Evolutionary conservation across 2,113 vertebrate species (phyloP).

Genomic region (Sebastes fasciatus): DNA sequence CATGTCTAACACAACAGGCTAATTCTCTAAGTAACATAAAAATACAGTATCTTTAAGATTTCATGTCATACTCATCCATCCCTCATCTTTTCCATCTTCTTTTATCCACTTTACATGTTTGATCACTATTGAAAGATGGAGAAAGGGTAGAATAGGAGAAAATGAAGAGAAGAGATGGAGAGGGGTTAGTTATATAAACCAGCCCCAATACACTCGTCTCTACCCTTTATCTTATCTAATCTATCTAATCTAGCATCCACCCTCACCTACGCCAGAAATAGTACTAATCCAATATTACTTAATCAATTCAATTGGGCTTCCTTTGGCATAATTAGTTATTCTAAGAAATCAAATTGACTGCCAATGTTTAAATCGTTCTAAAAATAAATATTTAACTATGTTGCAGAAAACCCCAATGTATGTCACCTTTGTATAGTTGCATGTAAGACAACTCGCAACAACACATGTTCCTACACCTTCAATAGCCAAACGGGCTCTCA

Average conservation of each 20-base stretch:
- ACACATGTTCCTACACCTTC: slow-evolving; percentile 24
- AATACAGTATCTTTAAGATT: slow-evolving; percentile 57
- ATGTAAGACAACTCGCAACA: slow-evolving; percentile 20
- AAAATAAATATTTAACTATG: neutral
- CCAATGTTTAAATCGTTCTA: slow-evolving; percentile 12
- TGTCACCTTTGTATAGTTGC: slow-evolving; percentile 19
- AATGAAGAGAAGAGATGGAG: slow-evolving; percentile 66
- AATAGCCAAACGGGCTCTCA: slow-evolving; percentile 25
- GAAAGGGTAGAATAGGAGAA: slow-evolving; percentile 71
- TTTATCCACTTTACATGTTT: slow-evolving; percentile 73
- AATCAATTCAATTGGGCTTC: slow-evolving; percentile 11
- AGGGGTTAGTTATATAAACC: slow-evolving; percentile 68
- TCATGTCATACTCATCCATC: slow-evolving; percentile 76
- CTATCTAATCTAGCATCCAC: slow-evolving; percentile 32
- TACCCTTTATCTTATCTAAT: slow-evolving; percentile 30
- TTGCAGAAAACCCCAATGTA: slow-evolving; percentile 7
- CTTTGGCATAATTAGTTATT: neutral
- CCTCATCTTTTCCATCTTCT: slow-evolving; percentile 78
- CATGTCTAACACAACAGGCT: slow-evolving; percentile 45
- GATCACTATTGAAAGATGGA: slow-evolving; percentile 76
- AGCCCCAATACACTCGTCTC: slow-evolving; percentile 50
- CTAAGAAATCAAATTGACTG: slow-evolving; percentile 11
- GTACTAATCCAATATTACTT: slow-evolving; percentile 29
- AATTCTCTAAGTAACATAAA: slow-evolving; percentile 50
- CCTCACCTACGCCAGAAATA: slow-evolving; percentile 25